Base-by-base conservation (phyloP, 2,888 invertebrate genomes). In the Automeris io region DNA sequence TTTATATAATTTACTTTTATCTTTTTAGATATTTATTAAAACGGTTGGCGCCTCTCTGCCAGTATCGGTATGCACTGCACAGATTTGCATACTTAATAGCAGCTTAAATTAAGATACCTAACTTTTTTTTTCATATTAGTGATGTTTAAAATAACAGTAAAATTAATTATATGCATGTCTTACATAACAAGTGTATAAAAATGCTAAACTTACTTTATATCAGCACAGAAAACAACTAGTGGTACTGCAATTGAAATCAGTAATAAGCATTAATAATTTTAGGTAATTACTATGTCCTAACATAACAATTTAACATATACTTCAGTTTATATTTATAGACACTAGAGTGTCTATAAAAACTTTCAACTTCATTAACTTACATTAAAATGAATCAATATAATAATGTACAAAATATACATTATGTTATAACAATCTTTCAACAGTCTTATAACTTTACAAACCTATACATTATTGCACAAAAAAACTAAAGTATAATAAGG, bases 331-430 rank as follows among this genome's bases (percentile, higher is more conserved):
- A 29, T 29, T 16, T 29, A 29, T 16, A 40, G 50, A 61, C 62
- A 54, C 51, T 46, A 54, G 51, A 60, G 60, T 57, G 65, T 51
- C 60, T 61, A 65, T 67, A 69, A 67, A 74, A 74, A 66, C 61
- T 68, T 67, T 69, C 51, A 53, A 69, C 54, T 63, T 64, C 48
- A 59, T 67, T 52, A 75, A 72, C 71, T 77, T 76, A 74, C 67
- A 59, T 67, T 72, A 70, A 70, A 73, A 70, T 71, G 56, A 70
- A 68, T 70, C 62, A 70, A 73, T 78, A 77, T 66, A 73, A 70
- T 71, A 81, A 82, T 80, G 77, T 82, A 85, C 81, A 83, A 79
- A 74, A 82, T 80, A 80, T 82, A 80, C 81, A 83, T 78, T 75
- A 76, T 53, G 46, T 61, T 70, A 61, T 73, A 82, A 81, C 78